Evolutionary conservation across 2,113 vertebrate genomes (phyloP).

Genomic region (Austrofundulus limnaeus): DNA sequence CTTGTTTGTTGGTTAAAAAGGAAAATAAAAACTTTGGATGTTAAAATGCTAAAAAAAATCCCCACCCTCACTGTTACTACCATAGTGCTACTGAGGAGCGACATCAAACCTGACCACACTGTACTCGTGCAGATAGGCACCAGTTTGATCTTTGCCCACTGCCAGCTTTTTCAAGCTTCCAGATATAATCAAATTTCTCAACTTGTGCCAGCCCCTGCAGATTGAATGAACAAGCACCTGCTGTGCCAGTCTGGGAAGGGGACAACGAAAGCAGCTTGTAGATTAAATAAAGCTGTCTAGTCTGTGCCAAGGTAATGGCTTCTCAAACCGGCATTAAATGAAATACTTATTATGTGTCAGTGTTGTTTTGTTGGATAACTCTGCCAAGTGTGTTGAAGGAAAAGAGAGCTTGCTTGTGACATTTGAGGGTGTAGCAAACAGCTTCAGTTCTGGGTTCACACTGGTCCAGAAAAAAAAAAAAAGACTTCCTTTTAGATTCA

Average conservation of each 20-base stretch:
- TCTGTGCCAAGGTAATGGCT: conserved; percentile 73
- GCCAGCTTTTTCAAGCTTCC: conserved; percentile 51
- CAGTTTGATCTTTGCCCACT: conserved; percentile 59
- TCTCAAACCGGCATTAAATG: conserved; percentile 73
- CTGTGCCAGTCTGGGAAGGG: conserved; percentile 67
- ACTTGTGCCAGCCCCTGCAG: conserved; percentile 62
- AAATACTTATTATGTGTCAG: conserved; percentile 69
- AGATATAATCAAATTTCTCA: conserved; percentile 70
- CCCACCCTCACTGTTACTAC: not conserved
- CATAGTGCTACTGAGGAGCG: not conserved
- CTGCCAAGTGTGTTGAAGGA: conserved; percentile 37
- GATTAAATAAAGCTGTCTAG: conserved; percentile 78
- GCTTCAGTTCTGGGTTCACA: conserved; percentile 24
- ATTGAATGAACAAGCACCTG: conserved; percentile 71
- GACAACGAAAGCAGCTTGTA: conserved; percentile 71
- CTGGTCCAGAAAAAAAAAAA: conserved; percentile 6
- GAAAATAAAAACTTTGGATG: conserved; percentile 5
- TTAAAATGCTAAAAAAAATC: not conserved
- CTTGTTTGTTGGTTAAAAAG: conserved; percentile 8
- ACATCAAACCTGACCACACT: conserved; percentile 26
- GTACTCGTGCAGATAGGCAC: conserved; percentile 30
- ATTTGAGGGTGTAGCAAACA: conserved; percentile 46
- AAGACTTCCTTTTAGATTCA: conserved; percentile 16
- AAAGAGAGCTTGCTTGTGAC: conserved; percentile 16
- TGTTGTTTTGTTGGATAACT: conserved; percentile 64